Evolutionary conservation across 1,140 invertebrate genomes (phyloP).

Genomic region (Bombus difficillimus): DNA sequence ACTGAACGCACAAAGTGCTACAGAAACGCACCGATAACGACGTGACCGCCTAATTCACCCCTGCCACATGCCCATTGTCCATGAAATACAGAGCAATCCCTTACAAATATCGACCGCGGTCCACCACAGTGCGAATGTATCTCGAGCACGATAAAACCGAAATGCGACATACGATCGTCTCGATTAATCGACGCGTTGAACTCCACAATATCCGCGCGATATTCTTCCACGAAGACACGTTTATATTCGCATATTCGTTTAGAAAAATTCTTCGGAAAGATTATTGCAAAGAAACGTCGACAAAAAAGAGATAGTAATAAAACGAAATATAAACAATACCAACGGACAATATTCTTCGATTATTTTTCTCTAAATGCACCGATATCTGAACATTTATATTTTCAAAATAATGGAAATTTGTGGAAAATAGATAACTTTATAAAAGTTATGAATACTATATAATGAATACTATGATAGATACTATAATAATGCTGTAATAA

Average conservation of each 20-base stretch:
- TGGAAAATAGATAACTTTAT: too few relatives aligned
- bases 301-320: not conserved
- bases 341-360: too few relatives aligned
- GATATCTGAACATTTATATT: too few relatives aligned
- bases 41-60: conserved; percentile 58
- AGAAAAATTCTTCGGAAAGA: not conserved
- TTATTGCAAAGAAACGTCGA: too few relatives aligned
- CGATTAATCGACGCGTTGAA: conserved; percentile 54
- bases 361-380: too few relatives aligned
- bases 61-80: conserved; percentile 58
- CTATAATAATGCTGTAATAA: too few relatives aligned
- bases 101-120: conserved; percentile 55
- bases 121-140: conserved; percentile 33
- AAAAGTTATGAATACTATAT: too few relatives aligned
- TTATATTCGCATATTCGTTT: not conserved
- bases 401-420: too few relatives aligned
- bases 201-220: not conserved
- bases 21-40: conserved; percentile 42
- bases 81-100: conserved; percentile 57
- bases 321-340: too few relatives aligned
- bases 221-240: not conserved
- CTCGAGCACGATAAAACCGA: conserved; percentile 54
- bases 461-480: too few relatives aligned
- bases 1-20: conserved; percentile 41
- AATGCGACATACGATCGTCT: conserved; percentile 36